Percentiles rank a stretch among this genome's conserved stretches.
These are phyloP conservation scores for Bagarius yarrelli DNA, from an alignment of 2,113 vertebrate species.

Conservation along the genomic window DNA sequence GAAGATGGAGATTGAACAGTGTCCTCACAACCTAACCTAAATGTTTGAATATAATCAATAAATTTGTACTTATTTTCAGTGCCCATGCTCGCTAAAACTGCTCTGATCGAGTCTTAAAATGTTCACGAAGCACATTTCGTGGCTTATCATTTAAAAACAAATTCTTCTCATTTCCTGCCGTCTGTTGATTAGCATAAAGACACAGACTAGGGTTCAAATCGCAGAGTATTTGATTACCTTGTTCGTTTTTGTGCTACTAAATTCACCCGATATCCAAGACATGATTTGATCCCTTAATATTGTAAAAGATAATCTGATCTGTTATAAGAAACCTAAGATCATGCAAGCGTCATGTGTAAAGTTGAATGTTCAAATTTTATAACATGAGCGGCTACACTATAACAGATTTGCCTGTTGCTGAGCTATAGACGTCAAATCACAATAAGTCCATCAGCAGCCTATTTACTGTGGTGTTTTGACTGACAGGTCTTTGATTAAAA, in stretches of 20 bases:
- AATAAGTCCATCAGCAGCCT: slow-evolving; percentile 25
- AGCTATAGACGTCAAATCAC: slow-evolving; percentile 40
- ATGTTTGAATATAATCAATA: background rate
- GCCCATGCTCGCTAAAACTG: background rate
- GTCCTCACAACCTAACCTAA: background rate
- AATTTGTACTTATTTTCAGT: background rate
- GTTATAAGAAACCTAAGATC: background rate
- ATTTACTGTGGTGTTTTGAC: slow-evolving; percentile 46
- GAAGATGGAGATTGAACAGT: background rate
- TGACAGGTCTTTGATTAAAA: slow-evolving; percentile 52
- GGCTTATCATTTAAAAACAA: background rate
- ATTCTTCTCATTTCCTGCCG: too few relatives aligned
- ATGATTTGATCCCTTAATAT: background rate
- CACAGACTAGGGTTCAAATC: too few relatives aligned
- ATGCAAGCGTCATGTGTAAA: background rate
- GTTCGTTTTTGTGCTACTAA: too few relatives aligned
- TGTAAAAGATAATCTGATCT: background rate
- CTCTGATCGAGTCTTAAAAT: background rate
- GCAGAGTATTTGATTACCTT: too few relatives aligned
- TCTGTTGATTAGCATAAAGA: too few relatives aligned
- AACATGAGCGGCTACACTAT: slow-evolving; percentile 19
- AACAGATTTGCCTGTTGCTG: slow-evolving; percentile 9
- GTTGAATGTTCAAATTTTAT: background rate
- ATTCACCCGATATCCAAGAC: too few relatives aligned
- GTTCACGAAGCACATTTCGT: background rate